A percentile compares a stretch with the other conserved stretches of the same genome.
Evolutionary conservation across 2,888 invertebrate genomes (phyloP).

Genomic region (Kryphioiulus occultus): DNA sequence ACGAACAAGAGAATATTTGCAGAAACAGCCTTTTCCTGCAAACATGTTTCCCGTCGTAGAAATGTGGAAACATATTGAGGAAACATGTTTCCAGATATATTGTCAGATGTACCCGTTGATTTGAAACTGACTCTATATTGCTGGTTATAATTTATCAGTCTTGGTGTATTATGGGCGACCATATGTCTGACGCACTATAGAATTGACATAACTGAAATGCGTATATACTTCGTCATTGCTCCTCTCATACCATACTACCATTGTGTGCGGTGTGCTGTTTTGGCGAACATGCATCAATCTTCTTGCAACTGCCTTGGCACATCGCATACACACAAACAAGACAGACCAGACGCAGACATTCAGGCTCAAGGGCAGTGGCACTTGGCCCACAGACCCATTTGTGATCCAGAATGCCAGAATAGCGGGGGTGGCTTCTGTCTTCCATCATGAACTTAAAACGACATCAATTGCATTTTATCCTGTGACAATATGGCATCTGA

Average conservation of each 20-base stretch:
- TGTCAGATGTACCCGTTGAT: background rate
- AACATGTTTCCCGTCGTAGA: no score
- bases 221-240: background rate
- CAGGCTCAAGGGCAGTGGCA: background rate
- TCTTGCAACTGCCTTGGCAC: background rate
- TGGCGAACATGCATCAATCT: background rate
- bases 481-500: background rate
- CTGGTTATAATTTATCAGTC: background rate
- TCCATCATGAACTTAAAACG: background rate
- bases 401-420: background rate
- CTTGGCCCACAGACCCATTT: constrained; percentile 5
- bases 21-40: no score
- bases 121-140: background rate
- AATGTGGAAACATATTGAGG: no score
- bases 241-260: background rate
- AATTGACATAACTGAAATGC: background rate
- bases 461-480: background rate
- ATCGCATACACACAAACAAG: background rate
- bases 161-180: background rate
- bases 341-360: background rate
- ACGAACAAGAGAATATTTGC: no score
- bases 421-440: background rate
- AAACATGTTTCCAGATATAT: no score
- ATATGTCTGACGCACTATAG: background rate
- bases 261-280: background rate